These are phyloP conservation scores for Epirrhoe tristata DNA, from an alignment of 2,888 invertebrate species.

Conservation along the genomic window DNA sequence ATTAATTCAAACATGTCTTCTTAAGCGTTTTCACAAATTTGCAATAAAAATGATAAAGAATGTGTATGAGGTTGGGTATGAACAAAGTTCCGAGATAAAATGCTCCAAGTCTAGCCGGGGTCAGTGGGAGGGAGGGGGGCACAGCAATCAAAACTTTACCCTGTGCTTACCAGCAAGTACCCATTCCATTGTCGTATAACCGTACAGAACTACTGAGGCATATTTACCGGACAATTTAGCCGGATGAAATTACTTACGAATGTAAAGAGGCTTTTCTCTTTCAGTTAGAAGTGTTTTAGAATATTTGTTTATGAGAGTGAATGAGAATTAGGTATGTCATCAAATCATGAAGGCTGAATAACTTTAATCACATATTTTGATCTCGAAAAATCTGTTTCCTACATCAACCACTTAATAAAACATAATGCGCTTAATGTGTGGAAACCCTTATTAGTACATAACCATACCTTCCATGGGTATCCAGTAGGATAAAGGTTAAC, in stretches of 20 bases:
- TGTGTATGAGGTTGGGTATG: constrained; percentile 41
- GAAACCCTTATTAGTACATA: constrained; percentile 15
- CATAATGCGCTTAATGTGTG: constrained; percentile 10
- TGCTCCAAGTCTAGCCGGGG: constrained; percentile 46
- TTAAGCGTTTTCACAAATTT: neutral
- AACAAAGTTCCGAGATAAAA: constrained; percentile 60
- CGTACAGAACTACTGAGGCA: constrained; percentile 15
- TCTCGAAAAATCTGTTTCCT: constrained; percentile 1
- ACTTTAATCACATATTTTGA: neutral
- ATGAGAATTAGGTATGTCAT: too few relatives aligned
- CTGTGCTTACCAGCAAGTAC: constrained; percentile 24
- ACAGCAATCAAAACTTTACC: constrained; percentile 45
- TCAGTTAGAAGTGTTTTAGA: neutral
- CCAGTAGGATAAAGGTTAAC: constrained; percentile 26
- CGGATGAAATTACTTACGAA: constrained; percentile 17
- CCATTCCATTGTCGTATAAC: constrained; percentile 28
- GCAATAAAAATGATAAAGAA: constrained; percentile 15
- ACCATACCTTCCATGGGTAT: constrained; percentile 7
- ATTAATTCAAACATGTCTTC: too few relatives aligned
- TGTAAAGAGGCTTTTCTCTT: constrained; percentile 5
- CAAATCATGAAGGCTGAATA: too few relatives aligned
- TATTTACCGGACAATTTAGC: constrained; percentile 21
- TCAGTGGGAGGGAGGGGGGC: constrained; percentile 14
- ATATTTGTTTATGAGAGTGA: neutral
- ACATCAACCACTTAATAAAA: neutral